Percentiles rank a stretch among this genome's conserved stretches.
phyloP scores from a whole-genome alignment of 2,113 vertebrate species.

The Aptenodytes forsteri region DNA sequence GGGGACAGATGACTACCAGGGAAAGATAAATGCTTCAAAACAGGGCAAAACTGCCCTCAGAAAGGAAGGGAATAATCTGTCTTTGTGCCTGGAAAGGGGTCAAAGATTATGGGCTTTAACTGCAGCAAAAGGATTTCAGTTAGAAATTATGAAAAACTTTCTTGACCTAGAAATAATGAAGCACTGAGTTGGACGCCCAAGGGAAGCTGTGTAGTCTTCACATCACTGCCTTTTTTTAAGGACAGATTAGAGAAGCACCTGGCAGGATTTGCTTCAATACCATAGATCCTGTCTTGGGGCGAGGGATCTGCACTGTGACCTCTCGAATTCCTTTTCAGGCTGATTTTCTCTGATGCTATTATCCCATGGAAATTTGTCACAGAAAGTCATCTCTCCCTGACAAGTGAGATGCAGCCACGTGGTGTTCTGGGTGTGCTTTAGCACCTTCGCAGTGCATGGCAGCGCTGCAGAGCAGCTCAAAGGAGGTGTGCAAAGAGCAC shows the following conservation, averaged over 20 bases:
- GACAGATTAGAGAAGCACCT: neutral
- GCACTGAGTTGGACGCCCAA: neutral
- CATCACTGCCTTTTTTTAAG: neutral
- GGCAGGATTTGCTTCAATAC: neutral
- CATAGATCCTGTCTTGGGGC: neutral
- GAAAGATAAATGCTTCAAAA: neutral
- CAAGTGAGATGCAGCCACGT: neutral
- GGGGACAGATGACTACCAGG: neutral
- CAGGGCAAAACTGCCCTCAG: neutral
- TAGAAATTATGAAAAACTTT: neutral
- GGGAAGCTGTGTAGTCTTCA: neutral
- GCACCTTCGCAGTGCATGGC: fast-evolving
- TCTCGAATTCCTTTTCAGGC: neutral
- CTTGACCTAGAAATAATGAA: neutral
- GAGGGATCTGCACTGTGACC: neutral
- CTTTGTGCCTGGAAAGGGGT: neutral
- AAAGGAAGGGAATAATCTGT: neutral
- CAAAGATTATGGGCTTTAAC: neutral
- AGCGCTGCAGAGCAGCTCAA: neutral
- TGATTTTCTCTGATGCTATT: neutral
- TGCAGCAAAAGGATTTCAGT: neutral
- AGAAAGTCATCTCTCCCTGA: neutral
- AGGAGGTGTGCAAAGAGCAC: neutral
- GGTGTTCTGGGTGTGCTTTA: neutral
- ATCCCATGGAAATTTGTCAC: neutral